Evolutionary conservation across 2,113 vertebrate species (phyloP), one percentile per base, ranked within the genome.

Genomic region (Gadus chalcogrammus): DNA sequence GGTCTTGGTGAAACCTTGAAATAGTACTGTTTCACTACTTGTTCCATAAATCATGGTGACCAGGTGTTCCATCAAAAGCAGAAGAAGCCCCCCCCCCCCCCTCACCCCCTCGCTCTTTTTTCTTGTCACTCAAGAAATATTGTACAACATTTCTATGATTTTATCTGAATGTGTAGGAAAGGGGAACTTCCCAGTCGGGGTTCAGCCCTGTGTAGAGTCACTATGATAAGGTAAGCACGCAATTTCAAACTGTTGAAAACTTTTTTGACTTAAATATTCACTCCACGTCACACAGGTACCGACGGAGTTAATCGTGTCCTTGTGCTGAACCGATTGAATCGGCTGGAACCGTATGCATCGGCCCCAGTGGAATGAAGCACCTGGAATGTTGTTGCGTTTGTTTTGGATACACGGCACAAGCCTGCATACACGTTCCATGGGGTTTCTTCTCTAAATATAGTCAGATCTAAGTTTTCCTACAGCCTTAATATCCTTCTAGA

Each of bases 71-170:
- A 61, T 83, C 71, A 58, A 79, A 62, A 15, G 2, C 4, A 74
- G 18, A 66, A 66, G 38, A 13, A 16, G 72, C 79, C 71, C 67
- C 83, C 76, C 71, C 67, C 83, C 76, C 42, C 31, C 31, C 31
- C 31, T 6, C 31, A 0, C 31, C 1, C 31, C 31, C 31, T 6
- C 31, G 31, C 31, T 6, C 28, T 31, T 79, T 79, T 73, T 84
- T 84, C 75, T 82, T 83, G 74, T 87, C 58, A 70, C 17, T 31
- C 20, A 2, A 83, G 62, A 61, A 66, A 75, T 53, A 61, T 27
- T 16, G 27, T 78, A 17, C 75, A 18, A 65, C 84, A 83, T 82
- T 91, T 91, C 90, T 88, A 88, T 89, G 87, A 91, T 90, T 86
- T 80, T 84, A 52, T 83, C 62, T 65, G 82, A 63, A 80, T 81